Percentiles rank a stretch among this genome's conserved stretches.
Evolutionary conservation across 2,797 vertebrate species (phyloP).

Genomic region (Triplophysa bombifrons): DNA sequence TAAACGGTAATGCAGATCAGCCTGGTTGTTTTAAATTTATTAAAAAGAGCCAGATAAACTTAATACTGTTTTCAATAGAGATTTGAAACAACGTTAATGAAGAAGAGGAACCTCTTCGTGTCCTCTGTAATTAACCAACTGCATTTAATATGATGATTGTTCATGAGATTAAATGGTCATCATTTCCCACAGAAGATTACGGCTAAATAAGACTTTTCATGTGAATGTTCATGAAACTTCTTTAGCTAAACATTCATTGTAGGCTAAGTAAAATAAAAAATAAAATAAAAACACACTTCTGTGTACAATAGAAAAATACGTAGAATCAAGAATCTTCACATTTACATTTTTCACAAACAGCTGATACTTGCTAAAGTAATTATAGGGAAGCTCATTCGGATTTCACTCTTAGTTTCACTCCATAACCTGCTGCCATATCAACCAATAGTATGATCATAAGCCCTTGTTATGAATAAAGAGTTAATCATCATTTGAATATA

Average conservation of each 20-base stretch:
- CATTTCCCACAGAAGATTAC: background rate
- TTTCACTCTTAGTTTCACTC: constrained; percentile 36
- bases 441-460: constrained; percentile 53
- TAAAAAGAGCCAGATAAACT: background rate
- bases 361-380: background rate
- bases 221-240: background rate
- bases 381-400: constrained; percentile 28
- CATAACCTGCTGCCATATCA: constrained; percentile 69
- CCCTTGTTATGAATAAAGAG: background rate
- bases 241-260: background rate
- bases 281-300: background rate
- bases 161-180: background rate
- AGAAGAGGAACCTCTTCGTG: background rate
- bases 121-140: background rate
- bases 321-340: background rate
- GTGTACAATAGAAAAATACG: background rate
- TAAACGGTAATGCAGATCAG: background rate
- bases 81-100: background rate
- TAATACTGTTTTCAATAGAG: background rate
- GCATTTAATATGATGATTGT: background rate
- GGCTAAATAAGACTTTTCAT: background rate
- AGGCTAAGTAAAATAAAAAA: too few relatives aligned
- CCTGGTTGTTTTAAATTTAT: background rate
- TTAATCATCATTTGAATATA: background rate
- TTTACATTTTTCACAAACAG: background rate